phyloP scores from a whole-genome alignment of 2,113 vertebrate genomes.

The Anthoscopus minutus region DNA sequence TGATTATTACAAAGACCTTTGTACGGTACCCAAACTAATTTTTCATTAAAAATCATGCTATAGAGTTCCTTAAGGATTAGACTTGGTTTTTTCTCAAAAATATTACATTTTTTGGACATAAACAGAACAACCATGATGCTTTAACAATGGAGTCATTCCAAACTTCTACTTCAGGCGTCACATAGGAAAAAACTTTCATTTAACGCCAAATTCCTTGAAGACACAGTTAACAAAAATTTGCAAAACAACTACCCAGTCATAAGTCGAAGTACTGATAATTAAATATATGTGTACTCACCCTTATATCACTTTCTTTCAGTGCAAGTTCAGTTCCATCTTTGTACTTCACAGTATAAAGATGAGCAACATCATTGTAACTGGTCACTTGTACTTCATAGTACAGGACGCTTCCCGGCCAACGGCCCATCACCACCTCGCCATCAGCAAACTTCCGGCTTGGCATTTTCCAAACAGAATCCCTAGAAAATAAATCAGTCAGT shows the following conservation, averaged over 20 bases:
- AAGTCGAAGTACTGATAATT: background rate
- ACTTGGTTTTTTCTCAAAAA: background rate
- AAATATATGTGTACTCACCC: conserved; percentile 60
- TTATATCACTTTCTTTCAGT: conserved; percentile 86
- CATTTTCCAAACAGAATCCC: conserved; percentile 74
- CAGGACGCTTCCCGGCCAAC: conserved; percentile 92
- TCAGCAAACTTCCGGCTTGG: conserved; percentile 76
- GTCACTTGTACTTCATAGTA: conserved; percentile 91
- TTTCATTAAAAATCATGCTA: background rate
- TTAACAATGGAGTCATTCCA: background rate
- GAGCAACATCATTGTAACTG: conserved; percentile 68
- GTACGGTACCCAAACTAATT: background rate
- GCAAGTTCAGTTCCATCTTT: conserved; percentile 94
- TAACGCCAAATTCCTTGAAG: background rate
- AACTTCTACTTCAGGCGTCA: background rate
- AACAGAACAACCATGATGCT: background rate
- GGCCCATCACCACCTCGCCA: conserved; percentile 90
- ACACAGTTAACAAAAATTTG: background rate
- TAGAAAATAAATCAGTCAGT: background rate
- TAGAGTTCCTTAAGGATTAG: rapidly evolving
- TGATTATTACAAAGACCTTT: background rate
- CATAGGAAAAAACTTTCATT: background rate
- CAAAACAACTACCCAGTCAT: background rate
- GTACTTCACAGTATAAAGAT: conserved; percentile 91
- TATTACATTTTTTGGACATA: background rate